These are phyloP conservation scores for Pyrgilauda ruficollis DNA, from an alignment of 2,113 vertebrate species.

Conservation along the genomic window DNA sequence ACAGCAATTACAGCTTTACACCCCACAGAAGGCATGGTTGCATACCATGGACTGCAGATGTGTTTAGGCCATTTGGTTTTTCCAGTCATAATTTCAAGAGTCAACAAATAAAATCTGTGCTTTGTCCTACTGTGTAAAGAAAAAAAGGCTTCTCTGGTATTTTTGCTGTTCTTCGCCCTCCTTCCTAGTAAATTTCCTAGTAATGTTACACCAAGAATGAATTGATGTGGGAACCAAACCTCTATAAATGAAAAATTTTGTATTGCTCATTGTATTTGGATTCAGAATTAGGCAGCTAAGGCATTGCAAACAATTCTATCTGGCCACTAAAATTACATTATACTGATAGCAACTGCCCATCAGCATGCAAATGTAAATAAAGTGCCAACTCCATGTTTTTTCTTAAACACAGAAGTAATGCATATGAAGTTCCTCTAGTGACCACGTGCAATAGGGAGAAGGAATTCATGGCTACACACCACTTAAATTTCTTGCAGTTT, in stretches of 20 bases:
- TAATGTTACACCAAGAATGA: not conserved
- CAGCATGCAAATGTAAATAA: not conserved
- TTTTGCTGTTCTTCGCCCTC: not conserved
- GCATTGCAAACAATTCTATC: not conserved
- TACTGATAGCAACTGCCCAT: not conserved
- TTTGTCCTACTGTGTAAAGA: not conserved
- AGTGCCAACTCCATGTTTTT: not conserved
- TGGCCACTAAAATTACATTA: not conserved
- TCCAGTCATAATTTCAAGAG: not conserved
- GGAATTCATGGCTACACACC: not conserved
- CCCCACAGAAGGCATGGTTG: accelerated
- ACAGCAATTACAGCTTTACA: not conserved
- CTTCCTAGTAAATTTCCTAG: not conserved
- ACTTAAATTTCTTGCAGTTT: not conserved
- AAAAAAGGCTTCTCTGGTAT: not conserved
- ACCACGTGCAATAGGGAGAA: not conserved
- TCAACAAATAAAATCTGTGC: not conserved
- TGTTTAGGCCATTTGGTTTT: not conserved
- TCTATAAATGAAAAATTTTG: not conserved
- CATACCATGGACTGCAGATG: not conserved
- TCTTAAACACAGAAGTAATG: not conserved
- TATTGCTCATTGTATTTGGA: not conserved
- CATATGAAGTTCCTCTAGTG: not conserved
- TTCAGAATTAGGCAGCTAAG: not conserved
- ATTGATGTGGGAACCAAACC: not conserved